Conservation (phyloP, 2,797 vertebrate genomes). For the Meda fulgida region DNA sequence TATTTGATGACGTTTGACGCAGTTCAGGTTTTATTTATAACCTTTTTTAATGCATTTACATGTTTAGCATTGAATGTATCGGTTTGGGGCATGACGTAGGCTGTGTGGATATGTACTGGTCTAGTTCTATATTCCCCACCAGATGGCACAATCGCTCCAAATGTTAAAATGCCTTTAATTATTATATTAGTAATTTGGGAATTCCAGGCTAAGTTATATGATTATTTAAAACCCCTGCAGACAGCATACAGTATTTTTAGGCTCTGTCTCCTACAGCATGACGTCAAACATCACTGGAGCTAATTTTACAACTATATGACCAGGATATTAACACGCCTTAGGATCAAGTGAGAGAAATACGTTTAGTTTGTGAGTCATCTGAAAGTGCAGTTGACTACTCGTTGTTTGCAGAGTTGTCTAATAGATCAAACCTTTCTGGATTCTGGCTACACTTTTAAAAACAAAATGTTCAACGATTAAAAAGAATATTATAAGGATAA, state of each 20-base stretch:
- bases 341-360: no score
- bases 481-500: background rate
- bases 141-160: slow-evolving; percentile 55
- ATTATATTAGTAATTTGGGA: background rate
- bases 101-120: background rate
- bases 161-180: background rate
- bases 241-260: background rate
- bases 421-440: no score
- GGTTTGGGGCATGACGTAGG: background rate
- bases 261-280: no score
- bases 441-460: background rate
- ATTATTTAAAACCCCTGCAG: background rate
- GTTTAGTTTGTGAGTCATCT: no score
- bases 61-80: background rate
- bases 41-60: background rate
- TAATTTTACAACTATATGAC: no score
- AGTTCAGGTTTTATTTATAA: background rate
- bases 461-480: background rate
- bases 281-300: no score
- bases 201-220: background rate
- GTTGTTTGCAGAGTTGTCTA: no score
- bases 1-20: background rate
- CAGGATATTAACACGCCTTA: no score
- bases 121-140: slow-evolving; percentile 28
- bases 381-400: no score